Evolutionary conservation across 1,140 invertebrate species (phyloP), one percentile per base, ranked within the genome.

Genomic region (Polypedilum vanderplanki): DNA sequence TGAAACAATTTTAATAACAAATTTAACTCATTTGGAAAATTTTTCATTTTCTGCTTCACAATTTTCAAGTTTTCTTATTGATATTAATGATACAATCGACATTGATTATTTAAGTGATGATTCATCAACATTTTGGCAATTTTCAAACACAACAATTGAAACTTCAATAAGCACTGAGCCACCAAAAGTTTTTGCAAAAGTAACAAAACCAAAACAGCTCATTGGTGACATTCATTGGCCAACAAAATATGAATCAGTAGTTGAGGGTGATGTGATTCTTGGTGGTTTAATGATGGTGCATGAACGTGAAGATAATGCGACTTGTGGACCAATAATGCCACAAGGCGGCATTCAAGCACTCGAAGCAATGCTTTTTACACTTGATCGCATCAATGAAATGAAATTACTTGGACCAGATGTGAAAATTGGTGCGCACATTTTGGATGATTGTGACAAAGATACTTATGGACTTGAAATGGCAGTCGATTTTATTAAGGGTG

Each of bases 401-500:
- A 81, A 86, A 73, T 83, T 87, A 57, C 83, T 93, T 40, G 46
- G 46, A 22, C 91, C 92, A 0, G 93, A 93, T 40, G 88, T 96
- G 18, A 91, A 86, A 46, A 83, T 97, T 8, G 95, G 95, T 7
- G 93, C 93, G 1, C 91, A 96, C 80, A 91, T 97, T 24, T 86
- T 97, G 74, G 95, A 98, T 80, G 96, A 98, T 82, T 98, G 96
- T 83, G 96, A 98, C 84, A 93, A 95, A 83, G 96, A 98, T 81
- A 98, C 95, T 1, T 97, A 97, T 81, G 96, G 96, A 5, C 84
- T 98, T 46, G 95, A 98, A 80, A 97, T 98, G 90, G 93, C 95
- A 7, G 93, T 98, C 7, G 95, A 98, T 83, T 98, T 98, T 81
- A 98, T 98, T 76, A 95, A 97, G 91, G 95, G 96, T 97, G 84